Evolutionary conservation across 1,140 invertebrate genomes (phyloP), one percentile per base, ranked within the genome.

Genomic region (Physella acuta): DNA sequence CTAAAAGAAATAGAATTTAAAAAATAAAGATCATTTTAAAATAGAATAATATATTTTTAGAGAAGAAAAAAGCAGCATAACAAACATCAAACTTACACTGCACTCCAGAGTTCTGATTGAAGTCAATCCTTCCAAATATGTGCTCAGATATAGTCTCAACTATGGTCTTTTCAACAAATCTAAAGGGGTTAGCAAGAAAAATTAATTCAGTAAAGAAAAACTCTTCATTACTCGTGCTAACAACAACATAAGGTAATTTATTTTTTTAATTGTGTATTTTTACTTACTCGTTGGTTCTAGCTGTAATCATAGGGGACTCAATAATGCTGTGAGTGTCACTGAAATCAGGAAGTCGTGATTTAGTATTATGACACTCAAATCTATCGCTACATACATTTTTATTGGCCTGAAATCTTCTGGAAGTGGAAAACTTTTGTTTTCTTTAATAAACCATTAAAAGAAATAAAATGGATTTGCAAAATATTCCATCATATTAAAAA

Each of bases 281-380:
- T 44, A 80, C 80, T 81, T 78, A 83, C 81, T 79, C 76, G 67
- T 77, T 74, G 30, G 79, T 79, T 68, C 78, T 75, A 20, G 77
- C 77, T 71, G 81, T 81, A 28, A 78, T 72, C 51, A 81, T 76
- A 37, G 81, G 81, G 37, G 81, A 83, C 64, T 81, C 80, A 58
- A 81, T 78, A 16, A 81, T 76, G 69, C 81, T 83, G 66, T 76
- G 79, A 71, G 78, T 76, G 60, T 81, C 81, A 78, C 80, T 81
- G 73, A 28, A 72, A n/a, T n/a, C n/a, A n/a, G n/a, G n/a, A n/a
- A n/a, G n/a, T n/a, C n/a, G n/a, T n/a, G n/a, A n/a, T n/a, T n/a
- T n/a, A n/a, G n/a, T n/a, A n/a, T n/a, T n/a, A n/a, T n/a, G n/a
- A n/a, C n/a, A n/a, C n/a, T n/a, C n/a, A n/a, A n/a, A n/a, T n/a